Evolutionary conservation across 1,140 invertebrate species (phyloP), one percentile per base, ranked within the genome.

Genomic region (Gryon sp.): DNA sequence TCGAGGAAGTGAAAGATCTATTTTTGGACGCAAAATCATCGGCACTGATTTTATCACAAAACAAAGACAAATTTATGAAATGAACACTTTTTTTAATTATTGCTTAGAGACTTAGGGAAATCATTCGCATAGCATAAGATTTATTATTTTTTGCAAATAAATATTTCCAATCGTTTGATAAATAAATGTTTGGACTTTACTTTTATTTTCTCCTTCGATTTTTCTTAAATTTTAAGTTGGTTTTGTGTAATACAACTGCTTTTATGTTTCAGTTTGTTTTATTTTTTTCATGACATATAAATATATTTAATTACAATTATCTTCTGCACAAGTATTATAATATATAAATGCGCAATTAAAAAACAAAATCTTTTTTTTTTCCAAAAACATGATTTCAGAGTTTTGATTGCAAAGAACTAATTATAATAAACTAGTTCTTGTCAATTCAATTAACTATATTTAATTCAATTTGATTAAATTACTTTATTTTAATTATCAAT

Each of bases 11-110:
- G 4, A 91, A 92, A 69, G 89, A 92, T 26, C 89, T 99, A 0
- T 99, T 99, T 88, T 91, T 97, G 32, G 98, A 99, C 90, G 97
- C 97, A 11, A 99, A 99, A 89, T 94, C 96, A 15, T 99, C 98
- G 0, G 97, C 97, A 0, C 95, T 96, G 86, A 95, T 99, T 80
- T 89, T 99, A 19, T 92, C 94, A 0, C 93, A 97, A 84, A 92
- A 98, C 80, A 93, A 94, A 80, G 95, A 97, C 79, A 98, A 98
- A 90, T 99, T 93, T 90, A 98, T 99, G 95, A 93, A 80, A 60
- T 83, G 52, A 68, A 81, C 32, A 48, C 41, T 14, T 43, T 46
- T 59, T 45, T n/a, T 26, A 19, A 4, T 45, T 41, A n/a, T n/a
- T n/a, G n/a, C n/a, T n/a, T n/a, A n/a, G n/a, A n/a, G n/a, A 22